A percentile compares a stretch with the other conserved stretches of the same genome.
Evolutionary conservation across 2,888 invertebrate species (phyloP).

Genomic region (Brachyptera putata): DNA sequence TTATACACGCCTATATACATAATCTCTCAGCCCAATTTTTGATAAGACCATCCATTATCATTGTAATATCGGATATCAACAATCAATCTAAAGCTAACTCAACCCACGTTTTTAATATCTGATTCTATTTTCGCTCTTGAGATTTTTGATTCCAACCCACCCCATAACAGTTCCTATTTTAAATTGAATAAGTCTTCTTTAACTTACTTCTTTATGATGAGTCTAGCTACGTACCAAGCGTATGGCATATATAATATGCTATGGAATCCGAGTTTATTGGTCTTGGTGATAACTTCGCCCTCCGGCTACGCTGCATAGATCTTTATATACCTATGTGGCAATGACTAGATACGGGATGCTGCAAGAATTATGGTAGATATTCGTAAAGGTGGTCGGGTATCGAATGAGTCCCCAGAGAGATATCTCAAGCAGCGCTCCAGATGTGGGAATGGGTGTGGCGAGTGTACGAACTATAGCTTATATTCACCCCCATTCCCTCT

Average conservation of each 20-base stretch:
- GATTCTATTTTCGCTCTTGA: too few relatives aligned
- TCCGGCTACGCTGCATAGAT: background rate
- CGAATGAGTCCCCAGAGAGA: conserved; percentile 15
- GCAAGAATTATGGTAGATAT: conserved; percentile 8
- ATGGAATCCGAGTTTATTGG: background rate
- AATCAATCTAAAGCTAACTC: too few relatives aligned
- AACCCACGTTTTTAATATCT: too few relatives aligned
- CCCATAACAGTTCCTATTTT: too few relatives aligned
- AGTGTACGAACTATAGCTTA: background rate
- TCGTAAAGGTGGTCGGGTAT: conserved; percentile 5
- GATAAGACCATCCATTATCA: too few relatives aligned
- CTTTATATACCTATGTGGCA: conserved; percentile 1
- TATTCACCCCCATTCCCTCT: background rate
- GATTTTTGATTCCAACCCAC: too few relatives aligned
- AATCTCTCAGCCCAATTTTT: too few relatives aligned
- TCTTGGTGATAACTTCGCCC: background rate
- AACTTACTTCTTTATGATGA: too few relatives aligned
- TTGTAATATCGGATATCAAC: too few relatives aligned
- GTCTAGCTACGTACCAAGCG: too few relatives aligned
- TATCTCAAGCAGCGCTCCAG: conserved; percentile 1
- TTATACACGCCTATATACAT: too few relatives aligned
- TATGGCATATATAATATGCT: background rate
- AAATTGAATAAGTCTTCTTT: too few relatives aligned
- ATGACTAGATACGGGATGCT: background rate
- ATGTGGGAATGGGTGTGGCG: background rate